Evolutionary conservation across 30 jellyfish, hydroid and myxozoan genomes (phyloP), one percentile per base, ranked within the genome.

Genomic region (Sanderia malayensis): DNA sequence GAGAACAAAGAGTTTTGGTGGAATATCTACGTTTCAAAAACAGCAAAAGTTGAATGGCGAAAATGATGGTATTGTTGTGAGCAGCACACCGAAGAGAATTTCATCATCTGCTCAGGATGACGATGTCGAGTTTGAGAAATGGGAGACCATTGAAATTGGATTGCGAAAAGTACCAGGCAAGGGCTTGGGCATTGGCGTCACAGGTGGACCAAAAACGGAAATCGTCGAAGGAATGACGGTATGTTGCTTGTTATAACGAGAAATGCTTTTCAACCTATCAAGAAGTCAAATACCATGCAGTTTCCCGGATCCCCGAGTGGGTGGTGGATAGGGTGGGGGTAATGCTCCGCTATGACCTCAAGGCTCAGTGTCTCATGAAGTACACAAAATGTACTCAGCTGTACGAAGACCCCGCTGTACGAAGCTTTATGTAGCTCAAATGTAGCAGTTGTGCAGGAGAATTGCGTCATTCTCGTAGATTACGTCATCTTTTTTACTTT

Each of bases 181-280:
- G 41, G 98, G 98, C 9, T 79, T 92, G 53, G 98, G 98, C 23
- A 92, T 92, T 18, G 98, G 88, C 17, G 96, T 92, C 52, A 76
- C 88, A 37, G 98, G 98, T 2, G 95, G 95, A 37, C 85, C 96
- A 23, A 84, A 53, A 30, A 86, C 74, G 52, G 58, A 64, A 64
- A 72, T 92, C 27, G 68, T 29, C n/a, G 96, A 92, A 22, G 98
- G 96, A 41, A 79, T 92, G 71, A 73, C 76, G 80, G 98, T 92
- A 73, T 37, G 96, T n/a, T n/a, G n/a, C n/a, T n/a, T n/a, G n/a
- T n/a, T n/a, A n/a, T n/a, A n/a, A n/a, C n/a, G n/a, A n/a, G n/a
- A n/a, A n/a, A n/a, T n/a, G n/a, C n/a, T n/a, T n/a, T n/a, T n/a
- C n/a, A n/a, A n/a, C n/a, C n/a, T n/a, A n/a, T n/a, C n/a, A n/a